These are phyloP conservation scores for Scopus umbretta DNA, from an alignment of 2,113 vertebrate species.

Conservation along the genomic window DNA sequence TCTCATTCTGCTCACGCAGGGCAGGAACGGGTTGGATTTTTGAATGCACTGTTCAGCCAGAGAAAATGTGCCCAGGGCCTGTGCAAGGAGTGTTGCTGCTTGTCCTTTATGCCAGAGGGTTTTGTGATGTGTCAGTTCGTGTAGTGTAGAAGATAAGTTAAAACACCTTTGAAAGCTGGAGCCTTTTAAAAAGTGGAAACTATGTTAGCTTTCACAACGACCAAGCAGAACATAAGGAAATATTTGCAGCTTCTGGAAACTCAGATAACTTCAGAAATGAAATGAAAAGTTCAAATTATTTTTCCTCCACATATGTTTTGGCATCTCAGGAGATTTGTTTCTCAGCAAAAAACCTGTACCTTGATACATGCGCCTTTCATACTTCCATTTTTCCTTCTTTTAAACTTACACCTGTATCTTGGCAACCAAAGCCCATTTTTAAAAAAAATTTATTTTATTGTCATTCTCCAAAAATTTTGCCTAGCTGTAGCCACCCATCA, in stretches of 20 bases:
- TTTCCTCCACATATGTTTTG: background rate
- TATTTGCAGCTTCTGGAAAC: background rate
- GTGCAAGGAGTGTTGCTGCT: background rate
- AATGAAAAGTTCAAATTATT: background rate
- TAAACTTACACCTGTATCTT: background rate
- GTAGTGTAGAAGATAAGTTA: background rate
- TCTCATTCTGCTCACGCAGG: background rate
- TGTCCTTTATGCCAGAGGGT: background rate
- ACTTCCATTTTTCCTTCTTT: background rate
- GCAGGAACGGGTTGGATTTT: background rate
- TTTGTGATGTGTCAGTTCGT: background rate
- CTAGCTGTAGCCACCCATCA: background rate
- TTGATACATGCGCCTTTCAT: accelerated
- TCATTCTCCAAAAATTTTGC: background rate
- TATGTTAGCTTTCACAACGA: background rate
- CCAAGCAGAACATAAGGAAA: background rate
- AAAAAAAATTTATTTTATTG: background rate
- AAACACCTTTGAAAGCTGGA: background rate
- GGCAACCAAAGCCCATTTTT: background rate
- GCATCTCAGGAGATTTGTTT: background rate
- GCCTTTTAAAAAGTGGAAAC: background rate
- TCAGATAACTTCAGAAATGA: background rate
- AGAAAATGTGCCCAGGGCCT: background rate
- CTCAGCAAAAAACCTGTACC: background rate
- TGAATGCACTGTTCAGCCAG: background rate